phyloP scores from a whole-genome alignment of 1,140 invertebrate genomes.

The Neodiprion pinetum region DNA sequence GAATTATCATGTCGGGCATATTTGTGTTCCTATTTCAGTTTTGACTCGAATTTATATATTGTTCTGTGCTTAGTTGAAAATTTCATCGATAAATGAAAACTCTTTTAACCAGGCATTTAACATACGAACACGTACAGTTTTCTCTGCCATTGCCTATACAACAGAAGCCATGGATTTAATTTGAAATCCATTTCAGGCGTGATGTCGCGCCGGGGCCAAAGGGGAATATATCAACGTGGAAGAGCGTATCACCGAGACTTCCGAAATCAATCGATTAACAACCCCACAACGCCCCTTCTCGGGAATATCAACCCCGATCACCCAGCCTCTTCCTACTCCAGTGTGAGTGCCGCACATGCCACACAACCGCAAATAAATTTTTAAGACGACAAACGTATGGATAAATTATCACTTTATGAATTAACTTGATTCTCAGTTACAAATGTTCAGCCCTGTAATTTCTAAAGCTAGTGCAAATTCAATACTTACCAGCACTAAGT shows the following conservation, averaged over 20 bases:
- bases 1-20: too few relatives aligned
- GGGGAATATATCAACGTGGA: conserved; percentile 32
- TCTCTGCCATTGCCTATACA: too few relatives aligned
- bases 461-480: conserved; percentile 3
- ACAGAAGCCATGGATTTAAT: background rate
- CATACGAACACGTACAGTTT: background rate
- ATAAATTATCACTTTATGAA: background rate
- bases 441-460: conserved; percentile 5
- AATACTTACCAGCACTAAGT: conserved; percentile 11
- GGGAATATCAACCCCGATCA: conserved; percentile 45
- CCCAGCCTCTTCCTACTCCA: conserved; percentile 60
- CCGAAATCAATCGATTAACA: conserved; percentile 33
- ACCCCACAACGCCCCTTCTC: conserved; percentile 53
- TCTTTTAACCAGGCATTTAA: background rate
- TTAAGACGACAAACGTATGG: background rate
- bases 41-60: too few relatives aligned
- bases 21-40: too few relatives aligned
- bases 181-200: conserved; percentile 46
- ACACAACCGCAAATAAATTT: conserved; percentile 14
- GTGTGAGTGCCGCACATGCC: conserved; percentile 45
- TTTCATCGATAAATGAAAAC: too few relatives aligned
- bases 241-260: conserved; percentile 32
- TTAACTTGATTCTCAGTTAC: background rate
- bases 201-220: conserved; percentile 51
- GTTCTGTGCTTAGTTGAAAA: too few relatives aligned